Evolutionary conservation across 2,113 vertebrate species (phyloP).

Genomic region (Tachycineta bicolor): DNA sequence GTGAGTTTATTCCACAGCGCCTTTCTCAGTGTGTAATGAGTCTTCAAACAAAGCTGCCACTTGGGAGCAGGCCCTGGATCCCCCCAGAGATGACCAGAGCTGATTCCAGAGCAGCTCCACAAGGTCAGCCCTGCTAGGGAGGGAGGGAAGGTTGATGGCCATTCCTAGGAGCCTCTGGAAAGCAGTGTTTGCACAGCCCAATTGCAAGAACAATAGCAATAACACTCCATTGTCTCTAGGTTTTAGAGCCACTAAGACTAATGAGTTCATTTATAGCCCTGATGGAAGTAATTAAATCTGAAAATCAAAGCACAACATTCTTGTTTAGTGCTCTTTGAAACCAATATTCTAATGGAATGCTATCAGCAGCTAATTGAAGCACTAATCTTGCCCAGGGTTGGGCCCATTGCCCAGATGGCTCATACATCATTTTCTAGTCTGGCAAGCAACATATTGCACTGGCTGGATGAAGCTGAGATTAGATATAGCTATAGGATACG

Average conservation of each 20-base stretch:
- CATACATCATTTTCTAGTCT: slow-evolving; percentile 73
- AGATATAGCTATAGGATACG: background rate
- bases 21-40: background rate
- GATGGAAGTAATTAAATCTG: slow-evolving; percentile 88
- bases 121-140: background rate
- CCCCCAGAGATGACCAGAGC: background rate
- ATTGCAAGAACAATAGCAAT: slow-evolving; percentile 52
- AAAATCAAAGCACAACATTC: slow-evolving; percentile 77
- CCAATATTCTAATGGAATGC: slow-evolving; percentile 75
- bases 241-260: slow-evolving; percentile 82
- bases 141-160: background rate
- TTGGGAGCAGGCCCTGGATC: background rate
- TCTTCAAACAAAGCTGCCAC: background rate
- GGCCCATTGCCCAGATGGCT: slow-evolving; percentile 73
- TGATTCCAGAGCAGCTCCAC: background rate
- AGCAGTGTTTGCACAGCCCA: slow-evolving; percentile 20
- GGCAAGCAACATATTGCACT: slow-evolving; percentile 57
- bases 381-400: slow-evolving; percentile 72
- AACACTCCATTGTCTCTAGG: slow-evolving; percentile 63
- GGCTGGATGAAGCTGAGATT: slow-evolving; percentile 23
- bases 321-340: slow-evolving; percentile 79
- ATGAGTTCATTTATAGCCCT: slow-evolving; percentile 90
- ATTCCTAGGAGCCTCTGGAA: background rate
- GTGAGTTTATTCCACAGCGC: background rate
- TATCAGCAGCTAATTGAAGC: slow-evolving; percentile 76